Conservation (phyloP, 2,797 vertebrate species). For the Kryptopterus vitreolus region DNA sequence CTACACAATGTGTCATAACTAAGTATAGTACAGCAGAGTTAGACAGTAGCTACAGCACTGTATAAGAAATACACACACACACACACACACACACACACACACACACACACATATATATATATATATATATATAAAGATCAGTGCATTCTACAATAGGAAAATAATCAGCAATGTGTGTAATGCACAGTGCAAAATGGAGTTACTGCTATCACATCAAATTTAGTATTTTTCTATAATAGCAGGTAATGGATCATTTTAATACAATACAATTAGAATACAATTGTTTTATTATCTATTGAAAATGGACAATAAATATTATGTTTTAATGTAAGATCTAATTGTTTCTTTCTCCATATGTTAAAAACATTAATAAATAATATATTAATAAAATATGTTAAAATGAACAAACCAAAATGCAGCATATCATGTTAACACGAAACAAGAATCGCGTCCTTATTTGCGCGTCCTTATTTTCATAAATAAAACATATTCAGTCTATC, state of each 20-base stretch:
- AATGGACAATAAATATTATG: too few species aligned
- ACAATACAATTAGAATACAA: neutral
- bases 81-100: too few species aligned
- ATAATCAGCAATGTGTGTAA: neutral
- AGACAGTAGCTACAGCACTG: neutral
- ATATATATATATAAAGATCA: too few species aligned
- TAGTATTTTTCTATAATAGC: neutral
- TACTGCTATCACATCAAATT: neutral
- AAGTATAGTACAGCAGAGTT: neutral
- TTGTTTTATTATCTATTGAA: neutral
- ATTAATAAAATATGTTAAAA: too few species aligned
- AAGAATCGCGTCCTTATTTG: neutral
- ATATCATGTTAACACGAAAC: neutral
- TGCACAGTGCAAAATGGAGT: neutral
- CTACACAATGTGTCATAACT: neutral
- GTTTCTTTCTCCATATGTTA: too few species aligned
- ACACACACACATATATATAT: too few species aligned
- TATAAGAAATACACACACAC: neutral
- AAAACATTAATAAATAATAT: too few species aligned
- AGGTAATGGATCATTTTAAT: neutral
- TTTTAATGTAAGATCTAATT: neutral
- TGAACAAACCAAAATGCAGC: neutral
- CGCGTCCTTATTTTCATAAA: neutral
- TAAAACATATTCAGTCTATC: neutral
- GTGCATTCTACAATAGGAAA: neutral